These are phyloP conservation scores for Rhamnusium bicolor DNA, from an alignment of 2,888 invertebrate genomes.

Conservation along the genomic window DNA sequence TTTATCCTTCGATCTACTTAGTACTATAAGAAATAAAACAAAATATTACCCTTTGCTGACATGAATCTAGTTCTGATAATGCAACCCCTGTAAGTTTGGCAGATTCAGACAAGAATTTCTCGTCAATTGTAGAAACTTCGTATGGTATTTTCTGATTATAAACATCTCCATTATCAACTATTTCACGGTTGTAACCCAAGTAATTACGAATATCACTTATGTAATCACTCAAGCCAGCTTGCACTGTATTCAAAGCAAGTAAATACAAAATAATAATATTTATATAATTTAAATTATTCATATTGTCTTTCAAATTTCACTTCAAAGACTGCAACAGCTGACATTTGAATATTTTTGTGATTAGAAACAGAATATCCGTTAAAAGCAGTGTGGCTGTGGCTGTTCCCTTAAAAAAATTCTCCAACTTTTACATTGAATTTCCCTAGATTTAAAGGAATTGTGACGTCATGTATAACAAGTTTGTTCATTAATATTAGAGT, in stretches of 20 bases:
- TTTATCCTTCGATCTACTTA: no score
- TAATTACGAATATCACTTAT: constrained; percentile 55
- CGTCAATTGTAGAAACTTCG: constrained; percentile 74
- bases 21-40: constrained; percentile 1
- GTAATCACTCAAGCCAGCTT: constrained; percentile 51
- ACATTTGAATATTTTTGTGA: no score
- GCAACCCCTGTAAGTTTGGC: constrained; percentile 74
- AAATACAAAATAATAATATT: neutral
- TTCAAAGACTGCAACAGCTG: neutral
- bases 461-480: no score
- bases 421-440: no score
- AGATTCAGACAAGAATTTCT: constrained; percentile 78
- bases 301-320: neutral
- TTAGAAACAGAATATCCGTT: no score
- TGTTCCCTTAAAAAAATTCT: no score
- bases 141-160: constrained; percentile 70
- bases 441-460: no score
- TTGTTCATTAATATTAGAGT: no score
- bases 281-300: neutral
- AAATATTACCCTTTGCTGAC: constrained; percentile 75
- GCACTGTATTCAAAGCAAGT: neutral
- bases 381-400: no score
- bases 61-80: constrained; percentile 75
- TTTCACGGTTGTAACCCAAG: constrained; percentile 53
- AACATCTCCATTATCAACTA: constrained; percentile 48